Conservation (phyloP, 2,888 invertebrate species). For the Scaptomyza cyrtandrae region DNA sequence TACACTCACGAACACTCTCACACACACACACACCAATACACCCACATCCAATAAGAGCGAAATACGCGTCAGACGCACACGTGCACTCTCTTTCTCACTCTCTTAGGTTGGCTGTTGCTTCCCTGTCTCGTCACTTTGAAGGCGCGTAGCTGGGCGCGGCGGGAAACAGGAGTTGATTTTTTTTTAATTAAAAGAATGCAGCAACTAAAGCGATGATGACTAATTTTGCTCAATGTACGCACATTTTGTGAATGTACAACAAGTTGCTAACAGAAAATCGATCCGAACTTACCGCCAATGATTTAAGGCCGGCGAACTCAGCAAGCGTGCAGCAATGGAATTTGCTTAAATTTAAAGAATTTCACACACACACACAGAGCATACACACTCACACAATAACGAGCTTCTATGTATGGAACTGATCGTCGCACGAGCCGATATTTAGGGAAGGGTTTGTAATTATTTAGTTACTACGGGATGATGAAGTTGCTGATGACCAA, state of each 20-base stretch:
- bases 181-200: constrained; percentile 61
- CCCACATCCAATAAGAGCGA: constrained; percentile 15
- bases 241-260: constrained; percentile 39
- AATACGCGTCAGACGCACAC: constrained; percentile 42
- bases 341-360: constrained; percentile 63
- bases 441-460: constrained; percentile 30
- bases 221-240: constrained; percentile 53
- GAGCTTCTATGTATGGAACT: constrained; percentile 24
- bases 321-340: constrained; percentile 48
- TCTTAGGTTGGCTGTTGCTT: constrained; percentile 69
- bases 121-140: constrained; percentile 45
- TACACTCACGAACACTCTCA: neutral
- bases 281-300: constrained; percentile 63
- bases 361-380: constrained; percentile 39
- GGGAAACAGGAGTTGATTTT: constrained; percentile 67
- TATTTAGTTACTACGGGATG: constrained; percentile 16
- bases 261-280: constrained; percentile 56
- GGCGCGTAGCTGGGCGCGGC: constrained; percentile 66
- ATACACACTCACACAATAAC: constrained; percentile 9
- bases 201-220: constrained; percentile 58
- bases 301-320: constrained; percentile 52
- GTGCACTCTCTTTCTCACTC: constrained; percentile 62
- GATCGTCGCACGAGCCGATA: constrained; percentile 47
- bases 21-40: constrained; percentile 13
- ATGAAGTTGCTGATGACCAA: constrained; percentile 13